phyloP scores from a whole-genome alignment of 2,797 vertebrate genomes.

The Phrynocephalus guinanensis region DNA sequence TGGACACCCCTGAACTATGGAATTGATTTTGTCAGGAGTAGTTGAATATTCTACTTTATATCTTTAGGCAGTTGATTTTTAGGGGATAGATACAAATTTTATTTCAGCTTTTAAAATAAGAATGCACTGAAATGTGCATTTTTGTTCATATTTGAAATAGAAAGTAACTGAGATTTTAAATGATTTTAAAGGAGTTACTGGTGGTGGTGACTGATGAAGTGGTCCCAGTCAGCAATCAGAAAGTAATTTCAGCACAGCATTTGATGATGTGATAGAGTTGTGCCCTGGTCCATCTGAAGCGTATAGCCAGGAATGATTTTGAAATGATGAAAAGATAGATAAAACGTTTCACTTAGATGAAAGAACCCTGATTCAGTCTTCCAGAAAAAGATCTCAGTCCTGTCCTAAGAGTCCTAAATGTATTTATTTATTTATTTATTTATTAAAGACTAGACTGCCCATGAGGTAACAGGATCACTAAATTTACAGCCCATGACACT shows the following conservation, averaged over 20 bases:
- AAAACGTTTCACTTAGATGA: not conserved
- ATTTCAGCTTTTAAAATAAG: not conserved
- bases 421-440: not conserved
- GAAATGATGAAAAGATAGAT: not conserved
- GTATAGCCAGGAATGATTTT: not conserved
- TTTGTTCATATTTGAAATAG: not conserved
- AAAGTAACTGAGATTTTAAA: not conserved
- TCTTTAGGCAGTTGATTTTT: not conserved
- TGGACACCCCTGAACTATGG: not conserved
- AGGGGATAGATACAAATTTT: not conserved
- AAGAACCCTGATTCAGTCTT: not conserved
- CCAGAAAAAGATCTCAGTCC: not conserved
- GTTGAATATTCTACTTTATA: not conserved
- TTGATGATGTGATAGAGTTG: not conserved
- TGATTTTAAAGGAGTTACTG: not conserved
- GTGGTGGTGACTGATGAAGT: not conserved
- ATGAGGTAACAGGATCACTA: too few relatives aligned
- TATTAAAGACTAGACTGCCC: too few relatives aligned
- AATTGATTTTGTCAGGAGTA: not conserved
- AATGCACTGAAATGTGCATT: not conserved
- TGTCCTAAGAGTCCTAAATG: not conserved
- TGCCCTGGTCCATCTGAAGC: not conserved
- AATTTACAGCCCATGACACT: not conserved
- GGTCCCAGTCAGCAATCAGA: too few relatives aligned
- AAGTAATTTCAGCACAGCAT: not conserved